phyloP scores from a whole-genome alignment of 2,797 vertebrate genomes.

The Chromobotia macracanthus region DNA sequence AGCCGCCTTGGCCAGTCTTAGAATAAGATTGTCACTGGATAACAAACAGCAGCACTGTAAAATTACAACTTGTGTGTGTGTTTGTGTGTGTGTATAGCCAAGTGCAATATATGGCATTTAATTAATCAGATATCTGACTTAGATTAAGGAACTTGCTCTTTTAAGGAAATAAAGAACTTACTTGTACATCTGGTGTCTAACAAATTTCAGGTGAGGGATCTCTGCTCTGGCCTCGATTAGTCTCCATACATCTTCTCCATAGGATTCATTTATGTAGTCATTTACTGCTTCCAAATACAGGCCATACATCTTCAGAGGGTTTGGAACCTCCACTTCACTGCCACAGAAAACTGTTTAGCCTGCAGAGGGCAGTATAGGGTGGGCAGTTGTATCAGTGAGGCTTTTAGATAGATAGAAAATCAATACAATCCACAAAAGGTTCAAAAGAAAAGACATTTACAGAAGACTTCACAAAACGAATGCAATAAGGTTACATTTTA shows the following conservation, averaged over 20 bases:
- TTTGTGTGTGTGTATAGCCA: not conserved
- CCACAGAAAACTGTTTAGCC: slow-evolving; percentile 60
- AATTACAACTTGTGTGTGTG: not conserved
- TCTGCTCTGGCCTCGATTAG: slow-evolving; percentile 80
- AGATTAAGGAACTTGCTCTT: not conserved
- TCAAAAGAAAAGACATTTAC: slow-evolving; percentile 27
- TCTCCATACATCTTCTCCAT: slow-evolving; percentile 79
- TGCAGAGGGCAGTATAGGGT: slow-evolving; percentile 14
- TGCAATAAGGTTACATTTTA: not conserved
- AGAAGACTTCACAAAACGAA: not conserved
- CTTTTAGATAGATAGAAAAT: slow-evolving; percentile 22
- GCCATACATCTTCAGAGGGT: slow-evolving; percentile 78
- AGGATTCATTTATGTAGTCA: slow-evolving; percentile 81
- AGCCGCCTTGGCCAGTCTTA: slow-evolving; percentile 77
- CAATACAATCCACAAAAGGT: slow-evolving; percentile 2
- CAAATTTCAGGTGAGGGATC: slow-evolving; percentile 80
- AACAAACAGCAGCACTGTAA: slow-evolving; percentile 21
- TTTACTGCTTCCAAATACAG: slow-evolving; percentile 81
- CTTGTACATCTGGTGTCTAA: slow-evolving; percentile 82
- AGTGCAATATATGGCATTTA: not conserved
- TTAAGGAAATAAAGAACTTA: slow-evolving; percentile 54
- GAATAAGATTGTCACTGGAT: slow-evolving; percentile 76
- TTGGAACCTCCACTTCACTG: slow-evolving; percentile 62
- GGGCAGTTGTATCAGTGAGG: slow-evolving; percentile 3
- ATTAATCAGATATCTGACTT: not conserved